phyloP scores from a whole-genome alignment of 2,888 invertebrate genomes.

The Heliconius aoede region DNA sequence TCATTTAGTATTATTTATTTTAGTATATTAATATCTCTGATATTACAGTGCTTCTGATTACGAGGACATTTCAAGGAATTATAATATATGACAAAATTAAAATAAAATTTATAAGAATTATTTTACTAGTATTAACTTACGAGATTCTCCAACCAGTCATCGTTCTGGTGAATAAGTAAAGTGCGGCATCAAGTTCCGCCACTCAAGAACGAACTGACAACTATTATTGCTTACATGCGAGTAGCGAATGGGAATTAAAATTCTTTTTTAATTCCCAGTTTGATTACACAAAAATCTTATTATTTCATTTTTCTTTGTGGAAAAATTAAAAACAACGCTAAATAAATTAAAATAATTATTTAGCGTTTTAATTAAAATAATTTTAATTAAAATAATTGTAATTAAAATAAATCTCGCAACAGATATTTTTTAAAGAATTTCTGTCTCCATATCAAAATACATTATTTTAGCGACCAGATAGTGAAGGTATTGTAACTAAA shows the following conservation, averaged over 20 bases:
- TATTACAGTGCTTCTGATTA: constrained; percentile 30
- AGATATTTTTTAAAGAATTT: background rate
- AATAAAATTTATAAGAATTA: background rate
- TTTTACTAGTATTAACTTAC: background rate
- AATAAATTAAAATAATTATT: no score
- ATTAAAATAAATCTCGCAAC: background rate
- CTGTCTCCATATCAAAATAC: background rate
- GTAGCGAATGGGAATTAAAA: background rate
- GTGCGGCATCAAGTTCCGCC: no score
- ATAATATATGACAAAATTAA: constrained; percentile 1
- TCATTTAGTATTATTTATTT: constrained; percentile 43
- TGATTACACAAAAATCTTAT: background rate
- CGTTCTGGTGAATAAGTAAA: no score
- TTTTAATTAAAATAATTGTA: no score
- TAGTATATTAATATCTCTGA: constrained; percentile 23
- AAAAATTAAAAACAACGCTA: background rate
- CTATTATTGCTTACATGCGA: no score
- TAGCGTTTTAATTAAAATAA: no score
- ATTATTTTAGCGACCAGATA: constrained; percentile 31
- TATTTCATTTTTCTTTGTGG: background rate
- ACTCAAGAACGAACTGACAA: no score
- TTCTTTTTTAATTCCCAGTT: background rate
- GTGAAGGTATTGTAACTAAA: constrained; percentile 34
- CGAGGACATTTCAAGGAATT: constrained; percentile 23
- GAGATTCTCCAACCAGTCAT: no score